Conservation (phyloP, 2,797 vertebrate species). For the Salmo trutta region DNA sequence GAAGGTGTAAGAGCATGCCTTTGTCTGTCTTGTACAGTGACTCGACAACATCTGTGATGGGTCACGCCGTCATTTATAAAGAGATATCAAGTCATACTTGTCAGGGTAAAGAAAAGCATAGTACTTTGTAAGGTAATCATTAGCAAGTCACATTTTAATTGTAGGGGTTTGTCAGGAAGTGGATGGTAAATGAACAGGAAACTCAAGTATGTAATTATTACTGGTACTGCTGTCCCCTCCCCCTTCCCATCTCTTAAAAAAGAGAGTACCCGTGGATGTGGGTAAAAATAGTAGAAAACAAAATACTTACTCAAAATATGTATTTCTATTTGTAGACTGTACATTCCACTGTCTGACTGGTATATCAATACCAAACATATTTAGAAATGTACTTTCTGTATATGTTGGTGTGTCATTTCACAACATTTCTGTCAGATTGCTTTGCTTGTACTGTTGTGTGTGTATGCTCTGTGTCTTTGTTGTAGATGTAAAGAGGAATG, state of each 20-base stretch:
- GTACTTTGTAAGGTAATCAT: slow-evolving; percentile 11
- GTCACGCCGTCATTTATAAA: background rate
- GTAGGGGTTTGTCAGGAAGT: slow-evolving; percentile 6
- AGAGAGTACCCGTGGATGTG: background rate
- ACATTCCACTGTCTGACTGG: too few species aligned
- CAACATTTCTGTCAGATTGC: too few species aligned
- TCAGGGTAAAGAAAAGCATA: slow-evolving; percentile 7
- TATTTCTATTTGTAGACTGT: too few species aligned
- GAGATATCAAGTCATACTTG: slow-evolving; percentile 4
- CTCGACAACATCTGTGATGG: background rate
- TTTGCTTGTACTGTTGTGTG: too few species aligned
- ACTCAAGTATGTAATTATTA: slow-evolving; percentile 3
- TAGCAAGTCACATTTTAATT: slow-evolving; percentile 18
- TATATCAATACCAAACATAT: too few species aligned
- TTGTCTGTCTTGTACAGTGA: background rate
- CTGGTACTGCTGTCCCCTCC: background rate
- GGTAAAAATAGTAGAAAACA: background rate
- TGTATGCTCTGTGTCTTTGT: too few species aligned
- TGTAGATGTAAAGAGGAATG: background rate
- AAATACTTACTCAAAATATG: background rate
- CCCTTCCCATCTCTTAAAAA: background rate
- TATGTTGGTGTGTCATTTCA: too few species aligned
- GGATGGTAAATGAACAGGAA: slow-evolving; percentile 8
- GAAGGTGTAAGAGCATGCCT: background rate
- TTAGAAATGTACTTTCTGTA: too few species aligned